phyloP scores from a whole-genome alignment of 1,140 invertebrate species.

The Caenorhabditis tropicalis region DNA sequence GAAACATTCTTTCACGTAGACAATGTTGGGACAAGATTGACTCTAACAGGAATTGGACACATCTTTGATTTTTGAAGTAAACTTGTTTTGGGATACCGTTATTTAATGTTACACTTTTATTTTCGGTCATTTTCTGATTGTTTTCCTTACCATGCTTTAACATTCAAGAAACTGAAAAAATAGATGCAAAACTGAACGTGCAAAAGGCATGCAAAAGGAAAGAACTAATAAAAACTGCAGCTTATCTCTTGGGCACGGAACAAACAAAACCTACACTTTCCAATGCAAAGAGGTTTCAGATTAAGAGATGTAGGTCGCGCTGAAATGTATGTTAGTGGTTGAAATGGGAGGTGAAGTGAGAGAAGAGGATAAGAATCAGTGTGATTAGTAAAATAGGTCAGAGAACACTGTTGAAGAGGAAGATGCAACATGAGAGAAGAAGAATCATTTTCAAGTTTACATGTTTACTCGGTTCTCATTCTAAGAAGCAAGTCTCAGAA shows the following conservation, averaged over 20 bases:
- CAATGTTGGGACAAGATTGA: conserved; percentile 32
- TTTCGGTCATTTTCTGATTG: background rate
- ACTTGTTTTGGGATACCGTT: background rate
- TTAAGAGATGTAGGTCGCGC: conserved; percentile 61
- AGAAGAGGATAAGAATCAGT: background rate
- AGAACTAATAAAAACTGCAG: conserved; percentile 34
- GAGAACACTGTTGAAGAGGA: background rate
- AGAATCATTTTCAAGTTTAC: background rate
- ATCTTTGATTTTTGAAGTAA: background rate
- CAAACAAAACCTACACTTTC: conserved; percentile 56
- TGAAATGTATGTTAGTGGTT: conserved; percentile 55
- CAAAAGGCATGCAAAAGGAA: conserved; percentile 25
- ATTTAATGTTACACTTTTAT: background rate
- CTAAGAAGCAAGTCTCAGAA: background rate
- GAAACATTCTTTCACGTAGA: conserved; percentile 28
- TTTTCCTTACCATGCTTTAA: background rate
- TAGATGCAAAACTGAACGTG: conserved; percentile 19
- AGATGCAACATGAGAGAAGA: background rate
- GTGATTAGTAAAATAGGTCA: conserved; percentile 2
- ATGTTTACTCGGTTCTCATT: background rate
- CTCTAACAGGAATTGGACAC: conserved; percentile 18
- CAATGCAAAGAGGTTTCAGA: conserved; percentile 55
- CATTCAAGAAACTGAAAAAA: background rate
- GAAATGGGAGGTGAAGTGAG: conserved; percentile 36
- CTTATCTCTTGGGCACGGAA: conserved; percentile 41